Evolutionary conservation across 2,113 vertebrate species (phyloP), one percentile per base, ranked within the genome.

Genomic region (Podarcis cretensis): DNA sequence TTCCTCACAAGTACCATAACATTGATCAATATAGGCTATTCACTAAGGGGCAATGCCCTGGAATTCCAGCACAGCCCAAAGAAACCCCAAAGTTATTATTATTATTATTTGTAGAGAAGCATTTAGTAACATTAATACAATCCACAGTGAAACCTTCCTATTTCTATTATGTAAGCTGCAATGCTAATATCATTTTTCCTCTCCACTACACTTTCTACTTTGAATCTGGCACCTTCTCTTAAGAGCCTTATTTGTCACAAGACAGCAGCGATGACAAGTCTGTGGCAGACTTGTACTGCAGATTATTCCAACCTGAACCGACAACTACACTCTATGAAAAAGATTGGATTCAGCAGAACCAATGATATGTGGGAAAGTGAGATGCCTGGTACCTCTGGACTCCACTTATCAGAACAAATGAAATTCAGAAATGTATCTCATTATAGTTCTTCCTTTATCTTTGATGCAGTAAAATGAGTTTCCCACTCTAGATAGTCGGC

Each of bases 101-200:
- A 48, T 48, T 90, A 48, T 94, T 94, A 94, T 93, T 87, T 94
- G 93, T 14, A 96, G 92, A 87, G 66, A 80, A 88, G 66, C 5
- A 2, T 93, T 95, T 93, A 93, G 80, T 85, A 74, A 84, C 95
- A 94, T 48, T 79, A 75, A 16, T 90, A 48, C 82, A 90, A 92
- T 91, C 85, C 88, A 89, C 75, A 90, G 77, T 92, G 89, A 89
- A 84, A 88, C 91, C 94, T 95, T 73, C 91, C 63, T 84, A 76
- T 86, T 76, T 63, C 76, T 93, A 37, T 93, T 90, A 88, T 40
- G 32, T 89, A 95, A 96, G 87, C 18, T 30, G 23, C 2, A 91
- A 94, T 87, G 43, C 85, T 90, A 90, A 76, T 6, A 88, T 77
- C 14, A 71, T 83, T 74, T 77, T 77, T 57, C 40, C 37, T 63